Conservation (phyloP, 2,797 vertebrate species). For the Gobionotothen gibberifrons region DNA sequence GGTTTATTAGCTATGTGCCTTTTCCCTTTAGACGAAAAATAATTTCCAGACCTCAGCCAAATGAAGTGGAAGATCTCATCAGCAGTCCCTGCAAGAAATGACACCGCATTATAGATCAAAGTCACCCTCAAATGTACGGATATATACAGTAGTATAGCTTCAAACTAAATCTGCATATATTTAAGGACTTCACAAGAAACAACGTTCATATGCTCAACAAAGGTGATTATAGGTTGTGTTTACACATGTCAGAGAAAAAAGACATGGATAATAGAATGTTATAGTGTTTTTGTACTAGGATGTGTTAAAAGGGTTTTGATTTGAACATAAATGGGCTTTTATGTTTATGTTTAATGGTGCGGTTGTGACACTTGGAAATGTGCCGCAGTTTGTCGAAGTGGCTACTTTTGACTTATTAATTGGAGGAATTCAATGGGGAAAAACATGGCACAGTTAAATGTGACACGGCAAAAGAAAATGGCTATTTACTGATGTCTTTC, state of each 20-base stretch:
- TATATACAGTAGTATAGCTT: neutral
- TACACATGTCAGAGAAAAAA: conserved; percentile 13
- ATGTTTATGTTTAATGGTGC: conserved; percentile 27
- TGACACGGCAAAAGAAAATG: neutral
- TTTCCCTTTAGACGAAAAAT: conserved; percentile 45
- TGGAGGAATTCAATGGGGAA: neutral
- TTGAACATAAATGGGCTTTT: conserved; percentile 37
- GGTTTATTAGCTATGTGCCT: conserved; percentile 55
- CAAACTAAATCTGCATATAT: conserved; percentile 19
- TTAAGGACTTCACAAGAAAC: conserved; percentile 22
- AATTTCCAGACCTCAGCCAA: conserved; percentile 51
- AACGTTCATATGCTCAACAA: neutral
- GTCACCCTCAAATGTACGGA: conserved; percentile 26
- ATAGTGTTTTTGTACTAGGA: neutral
- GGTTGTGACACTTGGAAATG: conserved; percentile 13
- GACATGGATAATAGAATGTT: neutral
- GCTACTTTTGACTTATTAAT: conserved; percentile 32
- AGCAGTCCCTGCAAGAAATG: conserved; percentile 45
- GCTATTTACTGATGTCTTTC: neutral
- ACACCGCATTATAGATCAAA: conserved; percentile 62
- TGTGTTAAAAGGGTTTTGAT: conserved; percentile 9
- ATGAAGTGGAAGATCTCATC: conserved; percentile 68
- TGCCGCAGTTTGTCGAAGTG: neutral
- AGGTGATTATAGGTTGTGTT: conserved; percentile 25
- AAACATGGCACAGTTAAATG: neutral